Conservation (phyloP, 2,888 invertebrate genomes). For the Neoitamus cyanurus region DNA sequence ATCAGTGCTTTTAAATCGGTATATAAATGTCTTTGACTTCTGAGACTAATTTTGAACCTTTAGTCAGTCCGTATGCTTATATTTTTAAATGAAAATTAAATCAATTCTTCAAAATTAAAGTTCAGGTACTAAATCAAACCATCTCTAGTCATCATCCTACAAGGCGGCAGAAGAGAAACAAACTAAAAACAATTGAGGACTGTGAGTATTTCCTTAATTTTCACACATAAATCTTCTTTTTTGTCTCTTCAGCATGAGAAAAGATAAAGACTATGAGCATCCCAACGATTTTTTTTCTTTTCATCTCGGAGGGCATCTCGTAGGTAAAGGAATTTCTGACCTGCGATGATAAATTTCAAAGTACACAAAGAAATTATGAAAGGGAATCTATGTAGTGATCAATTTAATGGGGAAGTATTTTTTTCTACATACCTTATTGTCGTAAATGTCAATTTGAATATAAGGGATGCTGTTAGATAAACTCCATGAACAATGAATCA, state of each 20-base stretch:
- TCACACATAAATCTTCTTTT: slow-evolving; percentile 41
- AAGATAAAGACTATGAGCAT: slow-evolving; percentile 27
- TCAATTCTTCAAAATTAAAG: background rate
- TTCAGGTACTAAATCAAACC: background rate
- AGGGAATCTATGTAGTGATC: slow-evolving; percentile 4
- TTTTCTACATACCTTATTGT: background rate
- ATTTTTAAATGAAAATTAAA: background rate
- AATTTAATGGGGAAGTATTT: slow-evolving; percentile 27
- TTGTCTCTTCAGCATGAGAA: background rate
- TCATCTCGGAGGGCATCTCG: background rate
- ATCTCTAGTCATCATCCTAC: background rate
- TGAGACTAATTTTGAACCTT: background rate
- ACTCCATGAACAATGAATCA: background rate
- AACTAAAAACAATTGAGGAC: background rate
- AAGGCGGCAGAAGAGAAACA: background rate
- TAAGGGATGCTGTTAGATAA: background rate
- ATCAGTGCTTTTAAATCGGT: background rate
- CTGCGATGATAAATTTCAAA: slow-evolving; percentile 19
- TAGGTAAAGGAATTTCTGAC: slow-evolving; percentile 34
- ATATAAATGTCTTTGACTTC: slow-evolving; percentile 12
- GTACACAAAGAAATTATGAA: slow-evolving; percentile 15
- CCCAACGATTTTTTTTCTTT: slow-evolving; percentile 26
- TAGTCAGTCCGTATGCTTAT: background rate
- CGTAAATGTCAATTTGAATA: background rate
- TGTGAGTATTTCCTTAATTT: background rate